Percentiles rank a stretch among this genome's conserved stretches.
These are phyloP conservation scores for Drosophila kambysellisi DNA, from an alignment of 2,888 invertebrate genomes.

Conservation along the genomic window DNA sequence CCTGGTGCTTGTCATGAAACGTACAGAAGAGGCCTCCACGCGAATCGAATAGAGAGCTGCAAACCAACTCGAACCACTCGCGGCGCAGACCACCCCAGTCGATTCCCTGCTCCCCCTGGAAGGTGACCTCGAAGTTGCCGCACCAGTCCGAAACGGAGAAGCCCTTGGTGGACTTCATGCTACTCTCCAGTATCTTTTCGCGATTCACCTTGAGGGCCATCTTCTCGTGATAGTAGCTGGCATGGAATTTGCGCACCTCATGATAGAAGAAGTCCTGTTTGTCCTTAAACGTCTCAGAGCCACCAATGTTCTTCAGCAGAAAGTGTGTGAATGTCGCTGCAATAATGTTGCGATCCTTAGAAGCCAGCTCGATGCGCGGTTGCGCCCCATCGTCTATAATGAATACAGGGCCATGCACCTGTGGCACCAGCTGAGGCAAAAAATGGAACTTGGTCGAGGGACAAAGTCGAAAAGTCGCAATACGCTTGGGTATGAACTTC, in stretches of 20 bases:
- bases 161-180: slow-evolving; percentile 93
- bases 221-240: slow-evolving; percentile 95
- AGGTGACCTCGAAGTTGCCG: slow-evolving; percentile 95
- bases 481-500: slow-evolving; percentile 96
- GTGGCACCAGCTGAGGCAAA: slow-evolving; percentile 84
- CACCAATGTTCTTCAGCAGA: slow-evolving; percentile 96
- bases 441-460: slow-evolving; percentile 96
- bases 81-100: slow-evolving; percentile 97
- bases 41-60: slow-evolving; percentile 94
- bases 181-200: slow-evolving; percentile 92
- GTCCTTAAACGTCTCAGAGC: slow-evolving; percentile 96
- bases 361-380: slow-evolving; percentile 92
- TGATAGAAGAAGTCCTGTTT: slow-evolving; percentile 93
- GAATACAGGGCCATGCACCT: slow-evolving; percentile 88
- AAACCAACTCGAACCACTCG: slow-evolving; percentile 97
- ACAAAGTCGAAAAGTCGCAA: slow-evolving; percentile 95
- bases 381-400: slow-evolving; percentile 96
- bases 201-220: slow-evolving; percentile 92
- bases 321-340: slow-evolving; percentile 97
- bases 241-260: slow-evolving; percentile 93
- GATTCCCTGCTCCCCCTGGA: slow-evolving; percentile 97
- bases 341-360: slow-evolving; percentile 94
- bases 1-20: slow-evolving; percentile 94
- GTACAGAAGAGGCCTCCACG: slow-evolving; percentile 93
- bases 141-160: slow-evolving; percentile 97